Conservation (phyloP, 2,113 vertebrate species). For the Octodon degus region DNA sequence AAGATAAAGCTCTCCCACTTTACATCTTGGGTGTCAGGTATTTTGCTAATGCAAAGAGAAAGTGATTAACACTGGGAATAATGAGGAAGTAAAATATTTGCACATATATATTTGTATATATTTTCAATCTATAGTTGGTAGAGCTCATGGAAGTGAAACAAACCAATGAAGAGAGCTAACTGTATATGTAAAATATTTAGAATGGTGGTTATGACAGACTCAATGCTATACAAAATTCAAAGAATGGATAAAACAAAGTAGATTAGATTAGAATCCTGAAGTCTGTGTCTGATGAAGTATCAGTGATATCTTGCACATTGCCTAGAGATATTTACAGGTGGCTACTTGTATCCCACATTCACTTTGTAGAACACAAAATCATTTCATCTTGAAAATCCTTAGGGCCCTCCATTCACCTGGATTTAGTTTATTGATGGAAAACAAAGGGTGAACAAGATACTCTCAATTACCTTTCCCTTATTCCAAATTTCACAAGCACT, state of each 20-base stretch:
- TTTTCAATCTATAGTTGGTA: background rate
- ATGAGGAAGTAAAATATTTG: background rate
- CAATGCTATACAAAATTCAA: background rate
- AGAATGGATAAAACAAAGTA: background rate
- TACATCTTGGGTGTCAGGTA: background rate
- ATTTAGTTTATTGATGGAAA: too few species aligned
- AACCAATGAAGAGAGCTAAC: background rate
- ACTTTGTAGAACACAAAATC: too few species aligned
- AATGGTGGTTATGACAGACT: background rate
- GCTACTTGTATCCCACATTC: too few species aligned
- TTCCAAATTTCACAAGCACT: too few species aligned
- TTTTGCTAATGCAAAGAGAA: background rate
- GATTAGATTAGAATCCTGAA: constrained; percentile 7
- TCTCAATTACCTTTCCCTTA: too few species aligned
- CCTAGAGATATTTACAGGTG: background rate
- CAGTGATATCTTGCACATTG: background rate
- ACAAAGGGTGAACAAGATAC: too few species aligned
- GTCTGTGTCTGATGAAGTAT: background rate
- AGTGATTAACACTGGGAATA: background rate
- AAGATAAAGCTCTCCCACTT: background rate
- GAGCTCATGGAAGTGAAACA: background rate
- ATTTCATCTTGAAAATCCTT: too few species aligned
- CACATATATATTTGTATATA: background rate
- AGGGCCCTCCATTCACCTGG: too few species aligned
- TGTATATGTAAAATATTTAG: background rate